Conservation (phyloP, 2,113 vertebrate genomes). For the Psittacara wagleri region DNA sequence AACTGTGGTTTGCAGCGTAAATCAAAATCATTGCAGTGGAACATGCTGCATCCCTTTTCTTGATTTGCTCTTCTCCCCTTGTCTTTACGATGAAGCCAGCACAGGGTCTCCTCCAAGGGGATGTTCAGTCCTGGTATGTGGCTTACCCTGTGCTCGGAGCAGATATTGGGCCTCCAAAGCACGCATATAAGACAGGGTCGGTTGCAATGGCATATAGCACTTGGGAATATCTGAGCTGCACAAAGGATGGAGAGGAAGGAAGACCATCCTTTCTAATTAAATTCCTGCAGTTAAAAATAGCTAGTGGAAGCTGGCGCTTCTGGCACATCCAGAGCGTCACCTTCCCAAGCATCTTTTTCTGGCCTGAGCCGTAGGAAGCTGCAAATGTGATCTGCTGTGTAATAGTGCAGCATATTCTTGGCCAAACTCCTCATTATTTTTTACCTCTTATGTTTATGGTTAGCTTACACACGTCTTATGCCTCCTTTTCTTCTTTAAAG, state of each 20-base stretch:
- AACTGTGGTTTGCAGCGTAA: not conserved
- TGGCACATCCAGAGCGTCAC: constrained; percentile 53
- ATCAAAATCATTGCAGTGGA: not conserved
- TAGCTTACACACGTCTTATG: constrained; percentile 1
- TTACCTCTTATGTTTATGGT: not conserved
- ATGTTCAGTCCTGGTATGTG: not conserved
- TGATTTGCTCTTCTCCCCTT: not conserved
- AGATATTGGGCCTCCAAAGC: not conserved
- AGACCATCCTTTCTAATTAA: constrained; percentile 40
- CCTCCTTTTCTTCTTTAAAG: not conserved
- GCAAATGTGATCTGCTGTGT: constrained; percentile 51
- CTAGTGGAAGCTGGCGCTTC: constrained; percentile 39
- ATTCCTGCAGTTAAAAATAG: constrained; percentile 55
- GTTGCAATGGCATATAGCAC: not conserved
- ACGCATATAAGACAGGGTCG: not conserved
- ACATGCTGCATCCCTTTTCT: not conserved
- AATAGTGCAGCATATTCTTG: constrained; percentile 45
- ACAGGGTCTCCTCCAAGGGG: not conserved
- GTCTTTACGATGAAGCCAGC: not conserved
- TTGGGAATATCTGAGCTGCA: not conserved
- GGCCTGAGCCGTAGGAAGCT: constrained; percentile 53
- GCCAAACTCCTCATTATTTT: not conserved
- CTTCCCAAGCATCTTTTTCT: constrained; percentile 63
- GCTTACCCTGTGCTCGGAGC: not conserved
- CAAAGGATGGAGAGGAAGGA: constrained; percentile 27